phyloP scores from a whole-genome alignment of 2,888 invertebrate species.

The Cheilosia impressa region DNA sequence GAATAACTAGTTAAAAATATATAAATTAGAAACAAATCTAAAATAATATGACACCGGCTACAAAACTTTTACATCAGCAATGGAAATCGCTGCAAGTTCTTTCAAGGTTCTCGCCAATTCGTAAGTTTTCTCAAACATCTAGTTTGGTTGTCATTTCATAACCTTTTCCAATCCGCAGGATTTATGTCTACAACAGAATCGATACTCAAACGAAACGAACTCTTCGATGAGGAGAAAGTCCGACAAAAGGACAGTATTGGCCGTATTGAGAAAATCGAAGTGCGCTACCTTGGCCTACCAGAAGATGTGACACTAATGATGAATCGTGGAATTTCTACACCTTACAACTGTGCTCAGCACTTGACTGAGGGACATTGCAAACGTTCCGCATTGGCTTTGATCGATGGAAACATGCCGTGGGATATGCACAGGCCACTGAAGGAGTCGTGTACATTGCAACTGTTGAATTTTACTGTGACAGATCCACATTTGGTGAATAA shows the following conservation, averaged over 20 bases:
- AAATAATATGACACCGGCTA: conserved; percentile 47
- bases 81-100: conserved; percentile 59
- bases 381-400: conserved; percentile 90
- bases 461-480: conserved; percentile 84
- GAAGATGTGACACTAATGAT: conserved; percentile 91
- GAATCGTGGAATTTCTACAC: conserved; percentile 97
- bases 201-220: conserved; percentile 86
- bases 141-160: neutral
- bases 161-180: conserved; percentile 56
- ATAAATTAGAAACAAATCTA: neutral
- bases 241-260: conserved; percentile 90
- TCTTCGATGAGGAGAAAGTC: conserved; percentile 91
- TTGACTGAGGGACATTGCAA: conserved; percentile 89
- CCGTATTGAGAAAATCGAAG: conserved; percentile 95
- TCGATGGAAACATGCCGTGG: conserved; percentile 92
- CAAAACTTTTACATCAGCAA: conserved; percentile 50
- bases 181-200: conserved; percentile 81
- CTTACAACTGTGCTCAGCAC: conserved; percentile 95
- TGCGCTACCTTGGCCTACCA: conserved; percentile 90
- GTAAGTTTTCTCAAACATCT: conserved; percentile 42
- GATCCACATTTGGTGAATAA: conserved; percentile 83
- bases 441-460: conserved; percentile 86
- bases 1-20: conserved; percentile 29
- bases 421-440: conserved; percentile 95
- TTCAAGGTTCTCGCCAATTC: conserved; percentile 49